Percentiles rank a stretch among this genome's conserved stretches.
Conservation (phyloP, 1,140 invertebrate genomes). For the Drosophila varians region DNA sequence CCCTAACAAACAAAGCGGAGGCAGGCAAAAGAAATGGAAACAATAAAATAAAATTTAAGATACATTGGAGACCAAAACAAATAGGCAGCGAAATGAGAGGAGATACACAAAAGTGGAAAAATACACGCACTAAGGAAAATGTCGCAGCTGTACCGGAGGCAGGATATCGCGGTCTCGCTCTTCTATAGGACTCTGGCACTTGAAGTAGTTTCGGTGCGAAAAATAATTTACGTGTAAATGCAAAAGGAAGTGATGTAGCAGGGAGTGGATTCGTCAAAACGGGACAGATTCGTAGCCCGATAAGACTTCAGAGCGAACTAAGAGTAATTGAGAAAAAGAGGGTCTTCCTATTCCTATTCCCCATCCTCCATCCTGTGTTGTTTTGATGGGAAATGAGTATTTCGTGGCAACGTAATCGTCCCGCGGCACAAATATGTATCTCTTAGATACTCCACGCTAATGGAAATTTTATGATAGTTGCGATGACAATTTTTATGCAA, state of each 20-base stretch:
- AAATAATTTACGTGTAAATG: slow-evolving; percentile 37
- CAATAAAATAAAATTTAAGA: slow-evolving; percentile 79
- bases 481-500: slow-evolving; percentile 70
- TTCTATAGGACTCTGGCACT: slow-evolving; percentile 38
- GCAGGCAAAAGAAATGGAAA: slow-evolving; percentile 48
- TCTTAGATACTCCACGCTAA: slow-evolving; percentile 59
- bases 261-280: slow-evolving; percentile 33
- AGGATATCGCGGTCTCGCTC: slow-evolving; percentile 16
- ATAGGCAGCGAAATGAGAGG: slow-evolving; percentile 65
- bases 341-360: background rate
- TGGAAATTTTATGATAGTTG: slow-evolving; percentile 77
- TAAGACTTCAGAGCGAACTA: slow-evolving; percentile 26
- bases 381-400: slow-evolving; percentile 36
- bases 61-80: slow-evolving; percentile 77
- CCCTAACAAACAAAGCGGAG: slow-evolving; percentile 9
- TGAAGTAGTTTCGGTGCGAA: slow-evolving; percentile 64
- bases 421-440: slow-evolving; percentile 26
- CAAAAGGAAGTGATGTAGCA: background rate
- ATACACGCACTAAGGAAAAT: slow-evolving; percentile 48
- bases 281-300: slow-evolving; percentile 22
- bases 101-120: slow-evolving; percentile 17
- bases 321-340: slow-evolving; percentile 28
- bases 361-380: slow-evolving; percentile 11
- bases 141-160: slow-evolving; percentile 59
- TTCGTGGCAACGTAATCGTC: slow-evolving; percentile 30